Conservation (phyloP, 2,797 vertebrate species). For the Steatocranus sp. region DNA sequence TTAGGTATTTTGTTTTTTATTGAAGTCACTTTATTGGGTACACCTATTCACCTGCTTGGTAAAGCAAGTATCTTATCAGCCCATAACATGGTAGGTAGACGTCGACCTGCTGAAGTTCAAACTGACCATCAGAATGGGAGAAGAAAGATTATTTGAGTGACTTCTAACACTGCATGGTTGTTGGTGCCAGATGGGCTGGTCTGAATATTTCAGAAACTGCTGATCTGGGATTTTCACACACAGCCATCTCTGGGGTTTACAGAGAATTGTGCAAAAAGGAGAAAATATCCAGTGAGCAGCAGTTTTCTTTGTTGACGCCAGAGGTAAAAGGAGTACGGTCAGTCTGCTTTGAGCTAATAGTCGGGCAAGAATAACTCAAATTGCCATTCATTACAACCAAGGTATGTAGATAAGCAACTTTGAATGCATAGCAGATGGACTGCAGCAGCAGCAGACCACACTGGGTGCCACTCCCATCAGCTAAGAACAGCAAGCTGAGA, state of each 20-base stretch:
- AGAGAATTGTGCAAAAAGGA: not conserved
- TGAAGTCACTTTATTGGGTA: not conserved
- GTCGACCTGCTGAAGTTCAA: not conserved
- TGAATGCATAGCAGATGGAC: not conserved
- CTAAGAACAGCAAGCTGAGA: not conserved
- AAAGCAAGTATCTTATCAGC: not conserved
- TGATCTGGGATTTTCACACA: not conserved
- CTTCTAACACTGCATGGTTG: not conserved
- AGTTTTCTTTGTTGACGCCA: not conserved
- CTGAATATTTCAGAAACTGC: not conserved
- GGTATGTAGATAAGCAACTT: not conserved
- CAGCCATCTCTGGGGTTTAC: not conserved
- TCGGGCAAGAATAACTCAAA: not conserved
- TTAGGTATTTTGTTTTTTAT: not conserved
- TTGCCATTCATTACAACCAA: not conserved
- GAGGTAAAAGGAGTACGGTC: accelerated
- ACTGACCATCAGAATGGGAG: not conserved
- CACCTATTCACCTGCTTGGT: not conserved
- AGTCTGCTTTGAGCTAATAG: not conserved
- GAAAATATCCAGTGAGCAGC: not conserved
- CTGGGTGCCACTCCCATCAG: not conserved
- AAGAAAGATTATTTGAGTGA: not conserved
- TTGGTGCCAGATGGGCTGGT: not conserved
- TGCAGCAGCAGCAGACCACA: not conserved
- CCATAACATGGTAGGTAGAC: accelerated